These are phyloP conservation scores for Asobara japonica DNA, from an alignment of 1,140 invertebrate species.

Conservation along the genomic window DNA sequence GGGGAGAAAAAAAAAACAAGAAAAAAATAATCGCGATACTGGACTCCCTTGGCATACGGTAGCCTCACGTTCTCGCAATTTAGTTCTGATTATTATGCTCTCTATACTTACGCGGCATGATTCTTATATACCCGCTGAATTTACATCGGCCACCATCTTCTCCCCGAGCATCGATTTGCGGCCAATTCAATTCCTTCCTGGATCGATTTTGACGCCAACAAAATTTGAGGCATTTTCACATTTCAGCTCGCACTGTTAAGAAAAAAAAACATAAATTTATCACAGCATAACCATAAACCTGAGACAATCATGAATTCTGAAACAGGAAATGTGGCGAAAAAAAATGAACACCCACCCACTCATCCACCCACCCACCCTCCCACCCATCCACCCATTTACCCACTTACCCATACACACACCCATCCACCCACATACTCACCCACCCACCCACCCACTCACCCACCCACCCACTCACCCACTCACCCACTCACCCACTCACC, in stretches of 20 bases:
- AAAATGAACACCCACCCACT: no score
- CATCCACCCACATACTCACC: no score
- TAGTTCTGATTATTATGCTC: slow-evolving; percentile 65
- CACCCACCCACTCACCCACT: no score
- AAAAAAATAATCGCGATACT: neutral
- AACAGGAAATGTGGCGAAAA: no score
- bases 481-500: no score
- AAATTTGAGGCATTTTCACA: neutral
- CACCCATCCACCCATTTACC: no score
- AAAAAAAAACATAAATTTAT: no score
- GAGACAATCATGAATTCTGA: no score
- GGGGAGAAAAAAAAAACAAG: neutral
- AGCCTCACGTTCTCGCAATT: slow-evolving; percentile 67
- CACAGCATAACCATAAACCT: no score
- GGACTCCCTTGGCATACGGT: slow-evolving; percentile 58
- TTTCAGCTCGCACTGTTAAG: neutral
- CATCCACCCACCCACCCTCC: no score
- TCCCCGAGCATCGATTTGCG: neutral
- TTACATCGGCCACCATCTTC: slow-evolving; percentile 20
- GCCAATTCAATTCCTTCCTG: slow-evolving; percentile 7
- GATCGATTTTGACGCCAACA: slow-evolving; percentile 17
- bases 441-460: no score
- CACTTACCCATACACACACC: no score
- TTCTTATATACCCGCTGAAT: slow-evolving; percentile 1
- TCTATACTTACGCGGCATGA: slow-evolving; percentile 59